Percentiles rank a stretch among this genome's conserved stretches.
phyloP scores from a whole-genome alignment of 1,140 invertebrate genomes.

The Brachionus calyciflorus region DNA sequence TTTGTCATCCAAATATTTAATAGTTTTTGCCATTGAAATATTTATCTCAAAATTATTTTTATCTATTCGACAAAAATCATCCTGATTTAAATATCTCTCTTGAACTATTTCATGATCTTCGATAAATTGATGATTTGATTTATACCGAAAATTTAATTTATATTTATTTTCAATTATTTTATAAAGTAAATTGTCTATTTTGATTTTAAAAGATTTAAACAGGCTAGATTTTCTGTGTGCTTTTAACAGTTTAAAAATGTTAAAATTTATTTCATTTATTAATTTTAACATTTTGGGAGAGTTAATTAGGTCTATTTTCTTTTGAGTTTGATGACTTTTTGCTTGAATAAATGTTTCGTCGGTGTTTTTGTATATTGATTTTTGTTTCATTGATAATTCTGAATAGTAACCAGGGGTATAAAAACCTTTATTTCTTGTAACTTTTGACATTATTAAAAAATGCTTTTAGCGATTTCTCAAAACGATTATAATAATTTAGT shows the following conservation, averaged over 20 bases:
- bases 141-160: background rate
- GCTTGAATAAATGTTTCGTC: background rate
- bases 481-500: background rate
- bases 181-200: background rate
- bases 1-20: background rate
- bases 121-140: background rate
- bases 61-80: background rate
- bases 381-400: background rate
- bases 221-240: background rate
- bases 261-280: background rate
- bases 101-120: background rate
- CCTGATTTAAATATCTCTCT: background rate
- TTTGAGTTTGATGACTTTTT: background rate
- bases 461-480: constrained; percentile 5
- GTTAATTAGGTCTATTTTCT: background rate
- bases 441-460: background rate
- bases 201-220: constrained; percentile 11
- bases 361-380: background rate
- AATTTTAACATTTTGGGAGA: background rate
- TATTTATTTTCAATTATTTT: background rate
- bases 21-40: constrained; percentile 4
- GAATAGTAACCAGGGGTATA: constrained; percentile 5
- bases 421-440: constrained; percentile 15
- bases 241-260: constrained; percentile 5
- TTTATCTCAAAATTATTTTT: background rate